phyloP scores from a whole-genome alignment of 2,888 invertebrate genomes.

The Leucophenga maculata region DNA sequence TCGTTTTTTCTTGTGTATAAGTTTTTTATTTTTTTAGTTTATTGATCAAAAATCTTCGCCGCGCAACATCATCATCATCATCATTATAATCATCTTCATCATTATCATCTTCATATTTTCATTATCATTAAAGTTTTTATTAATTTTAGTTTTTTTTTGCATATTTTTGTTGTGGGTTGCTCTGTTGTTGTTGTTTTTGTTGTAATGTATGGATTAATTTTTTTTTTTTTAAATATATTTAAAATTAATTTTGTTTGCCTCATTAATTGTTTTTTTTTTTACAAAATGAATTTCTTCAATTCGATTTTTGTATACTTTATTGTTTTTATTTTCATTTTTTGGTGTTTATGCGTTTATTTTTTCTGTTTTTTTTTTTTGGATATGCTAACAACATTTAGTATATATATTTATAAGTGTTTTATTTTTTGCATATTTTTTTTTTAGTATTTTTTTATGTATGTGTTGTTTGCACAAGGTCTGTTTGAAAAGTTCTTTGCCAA shows the following conservation, averaged over 20 bases:
- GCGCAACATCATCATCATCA: no score
- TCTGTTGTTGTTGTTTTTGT: slow-evolving; percentile 43
- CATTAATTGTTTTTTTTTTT: slow-evolving; percentile 14
- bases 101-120: no score
- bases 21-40: slow-evolving; percentile 39
- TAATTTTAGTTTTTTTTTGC: slow-evolving; percentile 38
- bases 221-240: slow-evolving; percentile 44
- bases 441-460: slow-evolving; percentile 28
- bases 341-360: slow-evolving; percentile 18
- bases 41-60: slow-evolving; percentile 46
- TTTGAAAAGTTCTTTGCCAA: background rate
- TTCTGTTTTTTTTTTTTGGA: slow-evolving; percentile 38
- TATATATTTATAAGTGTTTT: slow-evolving; percentile 52
- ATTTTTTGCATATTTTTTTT: slow-evolving; percentile 24
- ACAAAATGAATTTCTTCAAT: slow-evolving; percentile 14
- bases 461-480: slow-evolving; percentile 9
- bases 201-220: slow-evolving; percentile 34
- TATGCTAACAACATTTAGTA: slow-evolving; percentile 68
- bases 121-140: slow-evolving; percentile 27
- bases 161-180: slow-evolving; percentile 37
- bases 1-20: slow-evolving; percentile 50
- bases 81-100: no score
- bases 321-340: slow-evolving; percentile 35
- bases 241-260: slow-evolving; percentile 51
- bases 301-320: slow-evolving; percentile 34